Percentiles rank a stretch among this genome's conserved stretches.
Evolutionary conservation across 2,888 invertebrate species (phyloP).

Genomic region (Drosophila neonasuta): DNA sequence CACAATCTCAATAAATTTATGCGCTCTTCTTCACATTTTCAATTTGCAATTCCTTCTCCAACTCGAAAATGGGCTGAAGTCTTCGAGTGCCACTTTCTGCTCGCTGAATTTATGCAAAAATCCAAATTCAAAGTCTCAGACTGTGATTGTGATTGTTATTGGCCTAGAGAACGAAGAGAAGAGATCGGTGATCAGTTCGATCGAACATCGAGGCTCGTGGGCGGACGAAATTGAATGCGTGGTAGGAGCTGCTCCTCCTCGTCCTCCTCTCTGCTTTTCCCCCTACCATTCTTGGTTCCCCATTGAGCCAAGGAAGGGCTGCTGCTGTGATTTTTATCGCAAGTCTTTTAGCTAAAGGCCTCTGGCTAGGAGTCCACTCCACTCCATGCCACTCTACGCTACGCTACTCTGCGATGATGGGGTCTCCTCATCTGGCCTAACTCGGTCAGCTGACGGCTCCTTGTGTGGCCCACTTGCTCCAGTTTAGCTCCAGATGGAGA

Average conservation of each 20-base stretch:
- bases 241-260: constrained; percentile 24
- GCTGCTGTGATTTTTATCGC: constrained; percentile 64
- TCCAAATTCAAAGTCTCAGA: constrained; percentile 30
- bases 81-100: constrained; percentile 36
- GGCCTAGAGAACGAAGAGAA: constrained; percentile 65
- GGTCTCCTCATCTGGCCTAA: constrained; percentile 15
- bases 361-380: constrained; percentile 1
- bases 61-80: neutral
- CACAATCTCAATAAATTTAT: constrained; percentile 75
- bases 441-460: constrained; percentile 40
- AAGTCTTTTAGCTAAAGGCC: constrained; percentile 67
- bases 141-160: constrained; percentile 62
- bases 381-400: neutral
- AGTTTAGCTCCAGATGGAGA: constrained; percentile 1
- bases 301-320: constrained; percentile 41
- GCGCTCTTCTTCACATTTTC: constrained; percentile 77
- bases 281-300: neutral
- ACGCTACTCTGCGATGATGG: constrained; percentile 2
- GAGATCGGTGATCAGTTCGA: constrained; percentile 38
- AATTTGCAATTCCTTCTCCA: constrained; percentile 63
- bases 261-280: neutral
- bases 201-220: constrained; percentile 57
- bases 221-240: constrained; percentile 72
- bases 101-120: constrained; percentile 71
- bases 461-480: constrained; percentile 62